Evolutionary conservation across 2,113 vertebrate genomes (phyloP).

Genomic region (Isurus oxyrinchus): DNA sequence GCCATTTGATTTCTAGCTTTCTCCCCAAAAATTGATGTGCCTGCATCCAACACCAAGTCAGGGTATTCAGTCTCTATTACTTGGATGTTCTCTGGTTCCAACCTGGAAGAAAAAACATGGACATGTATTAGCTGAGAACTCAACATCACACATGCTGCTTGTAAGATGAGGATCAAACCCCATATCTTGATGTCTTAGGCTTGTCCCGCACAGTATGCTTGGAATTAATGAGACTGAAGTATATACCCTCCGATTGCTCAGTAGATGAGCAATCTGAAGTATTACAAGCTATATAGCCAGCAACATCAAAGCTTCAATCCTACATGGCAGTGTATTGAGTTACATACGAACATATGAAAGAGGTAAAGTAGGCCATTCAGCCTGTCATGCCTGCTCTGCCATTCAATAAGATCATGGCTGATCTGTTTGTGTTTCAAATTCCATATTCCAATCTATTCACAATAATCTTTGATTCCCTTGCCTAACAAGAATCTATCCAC

Average conservation of each 20-base stretch:
- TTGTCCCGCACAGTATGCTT: neutral
- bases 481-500: too few species aligned
- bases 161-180: neutral
- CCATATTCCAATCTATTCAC: too few species aligned
- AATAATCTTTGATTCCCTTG: too few species aligned
- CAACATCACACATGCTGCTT: neutral
- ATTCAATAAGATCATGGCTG: too few species aligned
- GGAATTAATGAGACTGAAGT: neutral
- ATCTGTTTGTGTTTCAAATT: too few species aligned
- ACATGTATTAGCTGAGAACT: neutral
- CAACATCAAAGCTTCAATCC: neutral
- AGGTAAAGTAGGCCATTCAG: too few species aligned
- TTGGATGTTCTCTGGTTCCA: neutral
- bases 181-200: neutral
- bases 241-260: neutral
- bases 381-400: too few species aligned
- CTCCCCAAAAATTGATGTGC: conserved; percentile 45
- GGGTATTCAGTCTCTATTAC: conserved; percentile 34
- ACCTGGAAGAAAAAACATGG: neutral
- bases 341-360: too few species aligned
- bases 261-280: neutral
- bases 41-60: conserved; percentile 41
- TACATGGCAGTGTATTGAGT: neutral
- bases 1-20: conserved; percentile 42
- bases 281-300: neutral